These are phyloP conservation scores for Chromoteleia sp. DNA, from an alignment of 2,888 invertebrate genomes.

Conservation along the genomic window DNA sequence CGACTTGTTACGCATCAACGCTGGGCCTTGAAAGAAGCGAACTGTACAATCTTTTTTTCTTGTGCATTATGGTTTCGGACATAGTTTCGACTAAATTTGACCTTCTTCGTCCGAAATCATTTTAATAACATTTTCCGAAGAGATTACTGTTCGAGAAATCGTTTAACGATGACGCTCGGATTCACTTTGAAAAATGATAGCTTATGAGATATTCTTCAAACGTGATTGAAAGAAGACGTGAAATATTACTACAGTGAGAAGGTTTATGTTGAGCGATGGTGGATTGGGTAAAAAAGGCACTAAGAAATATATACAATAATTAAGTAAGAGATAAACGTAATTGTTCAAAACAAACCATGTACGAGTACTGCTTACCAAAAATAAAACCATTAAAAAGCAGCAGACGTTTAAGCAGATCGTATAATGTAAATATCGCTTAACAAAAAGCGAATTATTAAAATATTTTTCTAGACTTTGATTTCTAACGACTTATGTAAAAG, in stretches of 20 bases:
- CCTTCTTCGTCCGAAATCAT: slow-evolving; percentile 55
- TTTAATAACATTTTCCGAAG: slow-evolving; percentile 49
- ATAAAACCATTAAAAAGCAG: no score
- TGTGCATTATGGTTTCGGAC: slow-evolving; percentile 46
- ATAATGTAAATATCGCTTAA: no score
- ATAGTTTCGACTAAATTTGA: slow-evolving; percentile 49
- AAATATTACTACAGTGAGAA: slow-evolving; percentile 30
- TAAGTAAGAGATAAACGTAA: slow-evolving; percentile 19
- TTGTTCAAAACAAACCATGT: no score
- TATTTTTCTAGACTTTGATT: no score
- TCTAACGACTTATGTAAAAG: no score
- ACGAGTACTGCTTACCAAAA: no score
- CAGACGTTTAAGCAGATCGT: no score
- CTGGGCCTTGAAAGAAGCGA: slow-evolving; percentile 70
- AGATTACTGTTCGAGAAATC: slow-evolving; percentile 29
- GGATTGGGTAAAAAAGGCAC: slow-evolving; percentile 1
- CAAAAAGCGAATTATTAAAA: no score
- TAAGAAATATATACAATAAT: no score
- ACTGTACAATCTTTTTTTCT: slow-evolving; percentile 54
- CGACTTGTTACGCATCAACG: slow-evolving; percentile 76
- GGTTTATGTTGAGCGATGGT: slow-evolving; percentile 14
- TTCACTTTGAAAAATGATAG: slow-evolving; percentile 47
- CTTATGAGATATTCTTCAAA: slow-evolving; percentile 25
- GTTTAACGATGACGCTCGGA: slow-evolving; percentile 19
- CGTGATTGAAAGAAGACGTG: slow-evolving; percentile 43